Base-by-base conservation (phyloP, 2,888 invertebrate species). In the Quadroppia sp. region DNA sequence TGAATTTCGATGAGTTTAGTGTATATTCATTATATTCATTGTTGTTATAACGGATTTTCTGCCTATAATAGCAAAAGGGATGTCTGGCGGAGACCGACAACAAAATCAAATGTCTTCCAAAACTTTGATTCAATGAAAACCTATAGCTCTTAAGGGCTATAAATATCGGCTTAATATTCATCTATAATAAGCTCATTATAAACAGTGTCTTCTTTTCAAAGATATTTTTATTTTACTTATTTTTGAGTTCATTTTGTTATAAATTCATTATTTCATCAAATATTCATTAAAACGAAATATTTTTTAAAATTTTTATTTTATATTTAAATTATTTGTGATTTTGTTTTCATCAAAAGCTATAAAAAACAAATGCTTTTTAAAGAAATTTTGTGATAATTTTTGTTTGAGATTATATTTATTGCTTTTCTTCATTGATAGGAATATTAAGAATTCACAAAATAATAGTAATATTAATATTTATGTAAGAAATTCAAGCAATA, bases 71-170 rank as follows among this genome's bases (percentile, higher is more conserved):
- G 20, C 32, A 36, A 20, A 64, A 36, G 6, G 2, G n/a, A 64
- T 64, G 11, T 64, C 32, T 17, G 64, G 64, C 64, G n/a, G 25
- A 64, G 11, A 20, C 64, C 64, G 40, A 64, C 64, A 64, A 64
- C 64, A 64, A 40, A 64, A 64, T 64, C 64, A 36, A 40, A 64
- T 64, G 64, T 64, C 64, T 64, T 64, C 64, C 64, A 64, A 11
- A 17, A 23, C n/a, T 32, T 59, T 56, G 30, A 56, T 56, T 15
- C 28, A 56, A 28, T 11, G n/a, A n/a, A 56, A 56, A 56, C 25
- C 30, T 56, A 56, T 56, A 28, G 56, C 13, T 30, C 20, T 56
- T 7, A 15, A 20, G 2, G 20, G 50, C 50, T 50, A 50, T 50
- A 7, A 56, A 56, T 15, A 28, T 25, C 25, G 28, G 56, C 56